A percentile compares a stretch with the other conserved stretches of the same genome.
Conservation (phyloP, 1,140 invertebrate genomes). For the Brachionus plicatilis region DNA sequence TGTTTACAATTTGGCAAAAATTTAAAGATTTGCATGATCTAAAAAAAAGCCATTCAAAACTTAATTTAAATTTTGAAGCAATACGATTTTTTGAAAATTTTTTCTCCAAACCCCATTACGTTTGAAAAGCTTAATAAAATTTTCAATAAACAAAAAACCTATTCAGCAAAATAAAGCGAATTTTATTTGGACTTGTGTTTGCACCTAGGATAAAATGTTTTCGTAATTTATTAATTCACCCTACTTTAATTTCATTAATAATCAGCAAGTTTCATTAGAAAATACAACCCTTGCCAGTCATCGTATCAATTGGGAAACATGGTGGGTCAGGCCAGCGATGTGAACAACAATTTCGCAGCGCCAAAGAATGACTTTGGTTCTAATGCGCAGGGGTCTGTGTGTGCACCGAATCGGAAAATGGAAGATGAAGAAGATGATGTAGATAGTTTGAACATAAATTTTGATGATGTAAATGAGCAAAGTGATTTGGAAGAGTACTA, state of each 20-base stretch:
- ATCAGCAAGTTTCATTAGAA: background rate
- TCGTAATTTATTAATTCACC: background rate
- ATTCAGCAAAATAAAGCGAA: background rate
- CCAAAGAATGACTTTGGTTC: background rate
- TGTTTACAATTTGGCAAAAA: slow-evolving; percentile 13
- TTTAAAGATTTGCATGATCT: background rate
- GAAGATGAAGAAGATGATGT: slow-evolving; percentile 27
- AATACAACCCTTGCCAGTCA: background rate
- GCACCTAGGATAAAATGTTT: background rate
- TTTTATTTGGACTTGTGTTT: background rate
- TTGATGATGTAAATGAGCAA: slow-evolving; percentile 30
- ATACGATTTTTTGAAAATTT: background rate
- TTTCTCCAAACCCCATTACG: background rate
- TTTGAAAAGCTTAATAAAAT: slow-evolving; percentile 26
- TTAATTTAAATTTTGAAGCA: background rate
- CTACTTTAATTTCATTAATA: background rate
- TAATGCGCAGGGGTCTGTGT: background rate
- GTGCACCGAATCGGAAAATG: background rate
- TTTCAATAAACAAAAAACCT: background rate
- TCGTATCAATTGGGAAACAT: background rate
- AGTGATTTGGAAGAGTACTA: slow-evolving; percentile 26
- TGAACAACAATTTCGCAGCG: background rate
- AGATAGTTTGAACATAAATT: slow-evolving; percentile 29
- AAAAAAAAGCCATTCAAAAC: background rate
- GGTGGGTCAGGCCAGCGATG: background rate